These are phyloP conservation scores for Callipepla squamata DNA, from an alignment of 2,113 vertebrate species.

Conservation along the genomic window DNA sequence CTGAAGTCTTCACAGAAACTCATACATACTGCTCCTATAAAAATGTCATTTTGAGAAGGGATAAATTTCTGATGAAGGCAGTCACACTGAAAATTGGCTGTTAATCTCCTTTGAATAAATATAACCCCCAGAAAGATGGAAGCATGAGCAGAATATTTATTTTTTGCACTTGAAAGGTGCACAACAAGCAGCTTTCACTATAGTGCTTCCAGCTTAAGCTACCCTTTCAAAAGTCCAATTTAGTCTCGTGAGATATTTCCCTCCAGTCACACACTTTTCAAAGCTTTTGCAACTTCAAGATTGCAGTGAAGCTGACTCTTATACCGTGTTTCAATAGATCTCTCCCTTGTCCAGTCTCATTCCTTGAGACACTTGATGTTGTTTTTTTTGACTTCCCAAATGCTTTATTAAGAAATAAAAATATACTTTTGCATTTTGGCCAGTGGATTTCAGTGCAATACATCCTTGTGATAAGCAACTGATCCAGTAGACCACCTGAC, in stretches of 20 bases:
- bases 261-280: background rate
- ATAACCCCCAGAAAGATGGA: conserved; percentile 9
- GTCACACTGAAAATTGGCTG: conserved; percentile 15
- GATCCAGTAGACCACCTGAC: background rate
- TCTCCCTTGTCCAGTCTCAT: background rate
- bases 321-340: background rate
- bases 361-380: background rate
- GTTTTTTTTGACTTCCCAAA: background rate
- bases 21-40: background rate
- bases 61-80: conserved; percentile 43
- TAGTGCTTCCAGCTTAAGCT: conserved; percentile 6
- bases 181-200: conserved; percentile 28
- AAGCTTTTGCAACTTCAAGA: background rate
- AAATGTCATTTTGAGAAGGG: background rate
- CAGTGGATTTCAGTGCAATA: accelerated
- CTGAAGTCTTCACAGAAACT: conserved; percentile 21
- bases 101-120: conserved; percentile 59
- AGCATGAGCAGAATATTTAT: conserved; percentile 16
- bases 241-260: conserved; percentile 19
- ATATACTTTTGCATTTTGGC: background rate
- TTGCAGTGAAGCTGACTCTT: conserved; percentile 6
- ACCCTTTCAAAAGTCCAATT: conserved; percentile 13
- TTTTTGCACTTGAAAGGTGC: conserved; percentile 52
- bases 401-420: background rate
- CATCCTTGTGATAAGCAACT: background rate